Base-by-base conservation (phyloP, 2,888 invertebrate genomes). In the Thumatha senex region DNA sequence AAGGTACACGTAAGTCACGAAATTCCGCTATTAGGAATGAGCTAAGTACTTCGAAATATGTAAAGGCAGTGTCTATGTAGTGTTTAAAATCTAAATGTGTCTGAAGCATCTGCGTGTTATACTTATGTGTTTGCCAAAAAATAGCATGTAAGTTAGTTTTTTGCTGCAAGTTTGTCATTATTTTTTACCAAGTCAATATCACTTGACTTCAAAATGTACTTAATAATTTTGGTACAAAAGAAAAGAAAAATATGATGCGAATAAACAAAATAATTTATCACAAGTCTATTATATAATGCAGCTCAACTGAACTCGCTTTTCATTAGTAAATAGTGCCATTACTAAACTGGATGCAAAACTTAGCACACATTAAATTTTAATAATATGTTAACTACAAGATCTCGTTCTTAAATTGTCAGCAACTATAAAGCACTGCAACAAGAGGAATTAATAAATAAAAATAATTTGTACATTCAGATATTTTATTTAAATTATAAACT, bases 401-500 rank as follows among this genome's bases (percentile, higher is more conserved):
- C 84, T 88, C 83, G 82, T 83, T 80, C 75, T 76, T 76, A 82
- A 82, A 81, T 82, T 87, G 78, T 82, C 80, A 79, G 74, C 82
- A 77, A 79, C 75, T 80, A 75, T 73, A 71, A 75, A 84, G 85
- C 87, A 89, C 86, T 83, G 80, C 84, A 78, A n/a, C n/a, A n/a
- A 83, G 70, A 82, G 76, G 74, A 84, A 82, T 84, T 78, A 85
- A 83, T 80, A 80, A 87, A 84, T 78, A 75, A 82, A 82, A 74
- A 74, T 74, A 75, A 78, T 77, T 74, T 70, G 67, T 71, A 72
- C 48, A 48, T 61, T 54, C 68, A 61, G 55, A 63, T 70, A 52
- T 80, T 74, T 76, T 68, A 61, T 70, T 70, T 31, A 24, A 24
- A 5, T 24, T 24, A 24, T 24, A n/a, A n/a, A n/a, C 18, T 5